phyloP scores from a whole-genome alignment of 2,888 invertebrate genomes.

The Tenthredo scrophulariae region DNA sequence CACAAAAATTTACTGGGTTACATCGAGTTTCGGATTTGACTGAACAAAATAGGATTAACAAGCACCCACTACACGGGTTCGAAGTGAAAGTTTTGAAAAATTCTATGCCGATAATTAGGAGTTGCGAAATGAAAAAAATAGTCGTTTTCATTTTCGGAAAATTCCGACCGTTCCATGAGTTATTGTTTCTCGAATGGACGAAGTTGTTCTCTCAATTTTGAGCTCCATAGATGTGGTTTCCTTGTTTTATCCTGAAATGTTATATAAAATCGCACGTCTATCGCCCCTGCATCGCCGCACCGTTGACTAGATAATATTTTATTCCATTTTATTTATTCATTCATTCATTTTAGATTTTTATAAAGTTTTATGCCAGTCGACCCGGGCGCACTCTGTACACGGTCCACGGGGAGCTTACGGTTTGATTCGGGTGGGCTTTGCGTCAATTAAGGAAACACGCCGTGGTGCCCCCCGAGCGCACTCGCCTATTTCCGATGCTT shows the following conservation, averaged over 20 bases:
- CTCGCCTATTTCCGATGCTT: slow-evolving; percentile 43
- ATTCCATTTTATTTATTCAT: background rate
- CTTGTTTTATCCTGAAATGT: background rate
- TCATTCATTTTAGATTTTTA: background rate
- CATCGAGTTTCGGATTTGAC: background rate
- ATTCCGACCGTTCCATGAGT: too few species aligned
- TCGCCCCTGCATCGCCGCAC: background rate
- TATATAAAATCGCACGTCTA: background rate
- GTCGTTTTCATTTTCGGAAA: too few species aligned
- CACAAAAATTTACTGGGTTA: background rate
- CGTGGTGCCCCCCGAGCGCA: slow-evolving; percentile 9
- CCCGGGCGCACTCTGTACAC: background rate
- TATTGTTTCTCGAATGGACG: too few species aligned
- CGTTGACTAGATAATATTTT: background rate
- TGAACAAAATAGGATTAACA: background rate
- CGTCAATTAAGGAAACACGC: slow-evolving; percentile 63
- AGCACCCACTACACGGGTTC: too few species aligned
- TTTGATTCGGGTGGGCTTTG: slow-evolving; percentile 64
- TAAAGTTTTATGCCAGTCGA: background rate
- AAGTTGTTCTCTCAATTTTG: background rate
- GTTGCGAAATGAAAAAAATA: too few species aligned
- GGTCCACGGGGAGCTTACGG: slow-evolving; percentile 57
- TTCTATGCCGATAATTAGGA: too few species aligned
- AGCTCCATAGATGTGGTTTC: background rate
- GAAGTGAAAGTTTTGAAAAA: too few species aligned